A percentile compares a stretch with the other conserved stretches of the same genome.
phyloP scores from a whole-genome alignment of 1,140 invertebrate species.

The Zophobas morio region DNA sequence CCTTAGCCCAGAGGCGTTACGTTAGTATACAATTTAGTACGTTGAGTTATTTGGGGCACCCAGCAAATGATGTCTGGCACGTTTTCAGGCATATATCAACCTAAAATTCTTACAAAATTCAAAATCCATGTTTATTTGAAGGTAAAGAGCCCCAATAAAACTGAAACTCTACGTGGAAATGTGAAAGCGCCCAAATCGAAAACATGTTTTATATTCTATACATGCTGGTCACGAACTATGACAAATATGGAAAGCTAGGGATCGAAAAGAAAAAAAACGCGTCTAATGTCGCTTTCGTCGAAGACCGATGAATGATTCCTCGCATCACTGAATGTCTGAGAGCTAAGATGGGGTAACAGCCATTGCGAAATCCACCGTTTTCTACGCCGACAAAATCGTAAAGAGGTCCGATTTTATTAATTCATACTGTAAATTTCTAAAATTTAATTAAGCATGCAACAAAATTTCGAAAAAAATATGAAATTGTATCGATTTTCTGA shows the following conservation, averaged over 20 bases:
- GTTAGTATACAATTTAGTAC: background rate
- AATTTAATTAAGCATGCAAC: too few species aligned
- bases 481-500: too few species aligned
- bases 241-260: conserved; percentile 52
- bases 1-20: too few species aligned
- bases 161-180: conserved; percentile 39
- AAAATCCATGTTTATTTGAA: conserved; percentile 49
- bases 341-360: conserved; percentile 43
- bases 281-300: conserved; percentile 48
- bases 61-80: conserved; percentile 22
- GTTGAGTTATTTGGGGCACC: background rate
- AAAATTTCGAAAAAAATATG: too few species aligned
- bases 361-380: conserved; percentile 30
- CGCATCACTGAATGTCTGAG: conserved; percentile 48
- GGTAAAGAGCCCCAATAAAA: conserved; percentile 49
- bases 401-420: conserved; percentile 29
- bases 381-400: conserved; percentile 34
- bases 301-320: conserved; percentile 51
- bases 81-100: conserved; percentile 37
- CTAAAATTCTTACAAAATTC: conserved; percentile 48
- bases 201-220: conserved; percentile 41
- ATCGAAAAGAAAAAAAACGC: conserved; percentile 49
- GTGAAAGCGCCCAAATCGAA: conserved; percentile 45
- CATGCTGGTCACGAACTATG: conserved; percentile 52
- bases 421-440: background rate